Percentiles rank a stretch among this genome's conserved stretches.
These are phyloP conservation scores for Scopus umbretta DNA, from an alignment of 2,113 vertebrate species.

Conservation along the genomic window DNA sequence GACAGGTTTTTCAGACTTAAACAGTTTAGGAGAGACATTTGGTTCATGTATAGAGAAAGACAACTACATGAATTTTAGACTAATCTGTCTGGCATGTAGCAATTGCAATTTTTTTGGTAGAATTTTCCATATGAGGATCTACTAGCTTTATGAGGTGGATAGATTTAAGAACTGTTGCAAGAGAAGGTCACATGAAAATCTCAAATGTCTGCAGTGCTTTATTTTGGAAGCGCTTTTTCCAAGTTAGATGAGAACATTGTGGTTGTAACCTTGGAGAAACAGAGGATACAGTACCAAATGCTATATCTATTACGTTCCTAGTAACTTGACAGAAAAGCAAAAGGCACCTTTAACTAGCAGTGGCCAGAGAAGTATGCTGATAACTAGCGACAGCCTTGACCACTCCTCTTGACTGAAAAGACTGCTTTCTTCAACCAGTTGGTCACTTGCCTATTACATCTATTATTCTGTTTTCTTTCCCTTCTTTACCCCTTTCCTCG, in stretches of 20 bases:
- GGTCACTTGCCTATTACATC: background rate
- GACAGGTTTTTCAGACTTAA: background rate
- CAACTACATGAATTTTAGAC: background rate
- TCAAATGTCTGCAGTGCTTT: background rate
- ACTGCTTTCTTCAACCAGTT: background rate
- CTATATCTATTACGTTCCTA: background rate
- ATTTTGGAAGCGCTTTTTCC: background rate
- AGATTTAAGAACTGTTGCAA: background rate
- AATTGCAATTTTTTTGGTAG: background rate
- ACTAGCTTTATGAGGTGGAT: background rate
- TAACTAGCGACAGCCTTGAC: fast-evolving
- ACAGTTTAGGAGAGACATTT: background rate
- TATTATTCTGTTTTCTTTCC: background rate
- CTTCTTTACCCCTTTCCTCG: background rate
- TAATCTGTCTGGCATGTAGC: background rate
- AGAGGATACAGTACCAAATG: background rate
- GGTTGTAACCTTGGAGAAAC: background rate
- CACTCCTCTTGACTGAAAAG: background rate
- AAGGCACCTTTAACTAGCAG: background rate
- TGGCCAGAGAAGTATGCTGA: background rate
- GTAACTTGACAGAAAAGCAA: background rate
- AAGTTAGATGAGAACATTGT: background rate
- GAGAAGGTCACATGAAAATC: background rate
- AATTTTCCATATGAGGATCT: background rate
- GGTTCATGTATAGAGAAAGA: background rate